These are phyloP conservation scores for Mormyrus proboscirostris DNA, from an alignment of 2,797 vertebrate genomes.

Conservation along the genomic window DNA sequence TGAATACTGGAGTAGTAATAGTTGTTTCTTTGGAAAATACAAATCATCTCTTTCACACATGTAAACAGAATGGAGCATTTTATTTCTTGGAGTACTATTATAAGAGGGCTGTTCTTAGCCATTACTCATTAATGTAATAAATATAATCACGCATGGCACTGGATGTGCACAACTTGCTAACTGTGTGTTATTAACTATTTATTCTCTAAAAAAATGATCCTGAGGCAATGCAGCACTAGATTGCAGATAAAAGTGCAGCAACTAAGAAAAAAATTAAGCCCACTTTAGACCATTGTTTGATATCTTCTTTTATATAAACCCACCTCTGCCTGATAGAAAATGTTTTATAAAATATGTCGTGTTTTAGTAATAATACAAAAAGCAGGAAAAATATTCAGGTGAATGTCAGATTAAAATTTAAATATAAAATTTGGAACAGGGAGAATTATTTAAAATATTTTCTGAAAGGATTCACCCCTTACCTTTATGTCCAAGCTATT, in stretches of 20 bases:
- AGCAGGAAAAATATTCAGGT: neutral
- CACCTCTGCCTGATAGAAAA: neutral
- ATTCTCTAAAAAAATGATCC: neutral
- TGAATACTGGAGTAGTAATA: neutral
- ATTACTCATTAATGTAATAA: neutral
- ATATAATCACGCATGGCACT: neutral
- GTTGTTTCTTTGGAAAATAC: neutral
- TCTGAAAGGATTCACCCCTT: constrained; percentile 21
- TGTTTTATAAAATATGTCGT: neutral
- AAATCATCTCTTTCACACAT: neutral
- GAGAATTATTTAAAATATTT: neutral
- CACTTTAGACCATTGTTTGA: neutral
- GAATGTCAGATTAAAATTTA: neutral
- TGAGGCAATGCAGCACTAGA: neutral
- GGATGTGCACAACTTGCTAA: neutral
- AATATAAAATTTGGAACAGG: neutral
- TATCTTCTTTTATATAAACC: neutral
- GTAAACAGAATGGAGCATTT: neutral
- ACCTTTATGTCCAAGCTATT: constrained; percentile 81
- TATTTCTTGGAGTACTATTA: neutral
- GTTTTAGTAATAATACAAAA: neutral
- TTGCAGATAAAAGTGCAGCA: neutral
- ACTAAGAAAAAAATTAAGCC: neutral
- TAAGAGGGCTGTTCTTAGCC: neutral
- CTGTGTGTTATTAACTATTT: neutral